Evolutionary conservation across 2,888 invertebrate species (phyloP).

Genomic region (Oegoconia quadripuncta): DNA sequence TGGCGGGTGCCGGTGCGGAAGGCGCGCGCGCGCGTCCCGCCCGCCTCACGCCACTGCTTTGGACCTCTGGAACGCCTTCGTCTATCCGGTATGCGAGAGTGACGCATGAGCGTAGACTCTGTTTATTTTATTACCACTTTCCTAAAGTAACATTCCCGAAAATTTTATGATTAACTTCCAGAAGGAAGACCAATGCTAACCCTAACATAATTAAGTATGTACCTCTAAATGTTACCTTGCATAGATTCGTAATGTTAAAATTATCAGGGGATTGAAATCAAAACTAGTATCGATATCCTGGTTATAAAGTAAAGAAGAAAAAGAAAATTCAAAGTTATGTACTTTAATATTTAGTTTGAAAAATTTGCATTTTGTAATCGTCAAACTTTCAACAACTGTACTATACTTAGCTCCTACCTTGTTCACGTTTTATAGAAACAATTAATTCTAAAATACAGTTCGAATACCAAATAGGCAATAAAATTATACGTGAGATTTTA

Average conservation of each 20-base stretch:
- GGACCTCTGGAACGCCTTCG: constrained; percentile 82
- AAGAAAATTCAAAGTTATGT: too few relatives aligned
- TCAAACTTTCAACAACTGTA: not conserved
- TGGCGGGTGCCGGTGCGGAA: constrained; percentile 78
- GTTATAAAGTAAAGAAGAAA: too few relatives aligned
- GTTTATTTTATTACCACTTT: constrained; percentile 2
- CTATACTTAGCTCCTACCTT: not conserved
- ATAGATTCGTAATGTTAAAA: too few relatives aligned
- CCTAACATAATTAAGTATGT: too few relatives aligned
- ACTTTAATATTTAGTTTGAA: too few relatives aligned
- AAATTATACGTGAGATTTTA: constrained; percentile 3
- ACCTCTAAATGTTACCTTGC: too few relatives aligned
- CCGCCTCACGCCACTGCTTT: constrained; percentile 85
- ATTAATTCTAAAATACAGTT: constrained; percentile 6
- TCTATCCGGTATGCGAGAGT: constrained; percentile 81
- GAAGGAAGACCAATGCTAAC: too few relatives aligned
- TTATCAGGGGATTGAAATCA: too few relatives aligned
- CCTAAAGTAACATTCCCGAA: too few relatives aligned
- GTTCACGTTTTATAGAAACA: constrained; percentile 3
- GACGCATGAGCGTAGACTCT: constrained; percentile 56
- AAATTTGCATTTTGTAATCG: too few relatives aligned
- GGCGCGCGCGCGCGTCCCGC: constrained; percentile 81
- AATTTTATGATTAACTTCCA: too few relatives aligned
- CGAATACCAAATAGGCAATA: constrained; percentile 6
- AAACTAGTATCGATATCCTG: too few relatives aligned